These are phyloP conservation scores for Trigoniulus corallinus DNA, from an alignment of 1,140 invertebrate genomes.

Conservation along the genomic window DNA sequence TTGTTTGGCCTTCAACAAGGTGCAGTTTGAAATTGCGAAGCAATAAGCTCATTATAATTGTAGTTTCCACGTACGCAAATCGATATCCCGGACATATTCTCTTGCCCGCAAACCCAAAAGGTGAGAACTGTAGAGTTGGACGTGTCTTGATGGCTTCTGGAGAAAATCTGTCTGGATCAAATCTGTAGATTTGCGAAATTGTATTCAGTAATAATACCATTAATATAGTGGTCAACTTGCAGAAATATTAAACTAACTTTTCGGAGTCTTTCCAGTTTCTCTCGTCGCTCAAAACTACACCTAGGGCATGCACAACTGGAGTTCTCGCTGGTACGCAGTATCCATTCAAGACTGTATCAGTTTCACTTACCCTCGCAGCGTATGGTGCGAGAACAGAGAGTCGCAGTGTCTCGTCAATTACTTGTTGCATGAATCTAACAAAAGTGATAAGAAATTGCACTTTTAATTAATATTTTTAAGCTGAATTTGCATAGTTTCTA, in stretches of 20 bases:
- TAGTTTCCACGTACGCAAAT: constrained; percentile 18
- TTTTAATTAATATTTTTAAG: background rate
- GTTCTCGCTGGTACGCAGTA: constrained; percentile 20
- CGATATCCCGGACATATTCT: constrained; percentile 21
- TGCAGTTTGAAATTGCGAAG: constrained; percentile 18
- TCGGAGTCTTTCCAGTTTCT: constrained; percentile 18
- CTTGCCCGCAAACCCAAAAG: constrained; percentile 26
- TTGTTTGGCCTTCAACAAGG: constrained; percentile 19
- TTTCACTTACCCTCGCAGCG: constrained; percentile 19
- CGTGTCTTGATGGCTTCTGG: constrained; percentile 2
- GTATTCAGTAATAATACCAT: background rate
- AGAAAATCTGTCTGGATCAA: constrained; percentile 24
- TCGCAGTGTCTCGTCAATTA: constrained; percentile 23
- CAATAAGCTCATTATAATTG: constrained; percentile 14
- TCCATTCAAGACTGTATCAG: constrained; percentile 21
- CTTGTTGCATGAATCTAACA: constrained; percentile 21
- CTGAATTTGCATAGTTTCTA: background rate
- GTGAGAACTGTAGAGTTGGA: constrained; percentile 14
- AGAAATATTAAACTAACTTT: constrained; percentile 5
- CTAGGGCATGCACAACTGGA: constrained; percentile 23
- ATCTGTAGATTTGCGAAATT: constrained; percentile 9
- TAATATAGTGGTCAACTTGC: background rate
- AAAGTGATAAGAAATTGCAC: background rate
- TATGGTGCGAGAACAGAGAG: constrained; percentile 21
- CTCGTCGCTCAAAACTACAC: constrained; percentile 20